phyloP scores from a whole-genome alignment of 2,797 vertebrate genomes.

The Jordanella pulchra region DNA sequence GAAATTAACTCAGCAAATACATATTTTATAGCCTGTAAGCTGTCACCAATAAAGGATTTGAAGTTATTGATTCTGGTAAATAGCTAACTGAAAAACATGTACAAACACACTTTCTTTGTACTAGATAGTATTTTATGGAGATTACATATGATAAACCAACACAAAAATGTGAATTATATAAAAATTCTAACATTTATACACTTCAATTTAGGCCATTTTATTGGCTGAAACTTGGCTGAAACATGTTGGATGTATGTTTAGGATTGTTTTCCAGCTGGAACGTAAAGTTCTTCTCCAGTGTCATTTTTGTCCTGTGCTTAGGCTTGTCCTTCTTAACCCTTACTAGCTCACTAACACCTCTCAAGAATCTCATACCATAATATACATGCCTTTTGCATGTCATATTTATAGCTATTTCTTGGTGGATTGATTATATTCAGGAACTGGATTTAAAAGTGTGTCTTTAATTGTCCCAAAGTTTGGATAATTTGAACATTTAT shows the following conservation, averaged over 20 bases:
- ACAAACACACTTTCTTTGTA: not conserved
- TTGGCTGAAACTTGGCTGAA: not conserved
- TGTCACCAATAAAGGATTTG: not conserved
- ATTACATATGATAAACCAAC: not conserved
- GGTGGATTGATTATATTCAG: not conserved
- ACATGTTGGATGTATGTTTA: not conserved
- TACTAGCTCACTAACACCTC: not conserved
- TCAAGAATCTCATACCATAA: not conserved
- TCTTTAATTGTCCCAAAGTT: not conserved
- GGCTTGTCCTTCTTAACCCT: not conserved
- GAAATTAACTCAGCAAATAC: slow-evolving; percentile 45
- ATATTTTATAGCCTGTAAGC: slow-evolving; percentile 32
- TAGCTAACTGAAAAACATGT: not conserved
- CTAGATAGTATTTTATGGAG: not conserved
- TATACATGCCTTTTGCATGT: not conserved
- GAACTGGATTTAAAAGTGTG: no score
- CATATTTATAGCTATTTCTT: not conserved
- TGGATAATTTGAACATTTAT: not conserved
- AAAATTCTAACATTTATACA: no score
- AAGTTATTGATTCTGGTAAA: slow-evolving; percentile 5
- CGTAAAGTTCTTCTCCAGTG: no score
- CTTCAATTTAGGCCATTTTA: no score
- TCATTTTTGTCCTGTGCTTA: no score
- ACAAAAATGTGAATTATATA: not conserved
- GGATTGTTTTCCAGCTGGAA: not conserved